A percentile compares a stretch with the other conserved stretches of the same genome.
phyloP scores from a whole-genome alignment of 2,797 vertebrate species.

The Choloepus didactylus region DNA sequence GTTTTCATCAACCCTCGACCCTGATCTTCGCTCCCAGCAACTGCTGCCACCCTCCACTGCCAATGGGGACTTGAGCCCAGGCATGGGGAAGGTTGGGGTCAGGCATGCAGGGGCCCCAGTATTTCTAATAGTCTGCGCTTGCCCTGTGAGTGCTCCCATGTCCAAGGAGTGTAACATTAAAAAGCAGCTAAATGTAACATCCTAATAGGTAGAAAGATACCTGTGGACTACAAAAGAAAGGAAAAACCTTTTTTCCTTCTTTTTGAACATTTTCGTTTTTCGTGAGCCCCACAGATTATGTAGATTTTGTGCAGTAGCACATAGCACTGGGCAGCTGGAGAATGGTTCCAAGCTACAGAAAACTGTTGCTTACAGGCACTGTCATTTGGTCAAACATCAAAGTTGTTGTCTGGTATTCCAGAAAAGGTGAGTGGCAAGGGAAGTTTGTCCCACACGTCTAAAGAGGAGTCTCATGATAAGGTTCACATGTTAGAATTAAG shows the following conservation, averaged over 20 bases:
- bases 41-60: background rate
- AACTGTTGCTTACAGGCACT: background rate
- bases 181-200: background rate
- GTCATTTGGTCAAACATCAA: background rate
- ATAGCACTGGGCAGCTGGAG: background rate
- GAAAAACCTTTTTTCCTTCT: background rate
- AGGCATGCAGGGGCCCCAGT: background rate
- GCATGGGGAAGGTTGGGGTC: background rate
- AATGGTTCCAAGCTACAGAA: background rate
- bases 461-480: background rate
- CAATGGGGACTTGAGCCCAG: accelerated
- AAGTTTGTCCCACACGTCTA: background rate
- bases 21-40: background rate
- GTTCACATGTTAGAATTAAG: background rate
- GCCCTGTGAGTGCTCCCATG: background rate
- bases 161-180: background rate
- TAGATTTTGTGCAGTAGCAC: no score
- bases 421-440: background rate
- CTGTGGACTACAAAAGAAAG: background rate
- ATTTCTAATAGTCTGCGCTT: background rate
- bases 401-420: background rate
- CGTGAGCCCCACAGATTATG: background rate
- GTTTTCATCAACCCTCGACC: background rate
- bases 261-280: background rate
- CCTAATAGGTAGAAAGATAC: background rate